Conservation (phyloP, 2,113 vertebrate genomes). For the Psephotus haematonotus region DNA sequence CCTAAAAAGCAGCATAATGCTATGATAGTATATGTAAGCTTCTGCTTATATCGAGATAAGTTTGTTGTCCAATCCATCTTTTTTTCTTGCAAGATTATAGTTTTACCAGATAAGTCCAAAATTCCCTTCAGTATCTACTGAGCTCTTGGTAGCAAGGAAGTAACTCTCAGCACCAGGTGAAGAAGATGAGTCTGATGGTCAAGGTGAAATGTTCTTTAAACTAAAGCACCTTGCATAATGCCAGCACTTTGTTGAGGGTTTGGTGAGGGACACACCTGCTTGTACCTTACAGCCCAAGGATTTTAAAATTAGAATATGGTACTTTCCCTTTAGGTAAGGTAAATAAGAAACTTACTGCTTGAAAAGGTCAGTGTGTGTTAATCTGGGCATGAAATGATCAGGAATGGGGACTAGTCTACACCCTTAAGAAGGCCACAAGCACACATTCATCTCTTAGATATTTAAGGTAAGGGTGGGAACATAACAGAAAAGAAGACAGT, state of each 20-base stretch:
- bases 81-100: background rate
- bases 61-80: constrained; percentile 50
- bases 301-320: background rate
- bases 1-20: background rate
- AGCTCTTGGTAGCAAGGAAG: background rate
- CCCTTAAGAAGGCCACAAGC: background rate
- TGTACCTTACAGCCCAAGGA: background rate
- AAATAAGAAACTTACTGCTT: constrained; percentile 50
- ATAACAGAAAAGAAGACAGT: background rate
- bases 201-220: constrained; percentile 7
- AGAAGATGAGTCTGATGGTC: background rate
- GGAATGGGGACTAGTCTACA: constrained; percentile 16
- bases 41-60: background rate
- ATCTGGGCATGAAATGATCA: constrained; percentile 19
- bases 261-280: constrained; percentile 42
- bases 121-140: background rate
- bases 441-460: constrained; percentile 5
- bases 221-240: constrained; percentile 39
- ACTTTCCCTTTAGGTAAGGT: constrained; percentile 50
- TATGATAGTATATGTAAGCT: background rate
- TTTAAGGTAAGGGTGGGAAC: background rate
- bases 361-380: constrained; percentile 56
- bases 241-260: background rate
- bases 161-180: background rate
- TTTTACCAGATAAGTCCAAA: background rate